A percentile compares a stretch with the other conserved stretches of the same genome.
phyloP scores from a whole-genome alignment of 2,888 invertebrate genomes.

The Polydrusus cervinus region DNA sequence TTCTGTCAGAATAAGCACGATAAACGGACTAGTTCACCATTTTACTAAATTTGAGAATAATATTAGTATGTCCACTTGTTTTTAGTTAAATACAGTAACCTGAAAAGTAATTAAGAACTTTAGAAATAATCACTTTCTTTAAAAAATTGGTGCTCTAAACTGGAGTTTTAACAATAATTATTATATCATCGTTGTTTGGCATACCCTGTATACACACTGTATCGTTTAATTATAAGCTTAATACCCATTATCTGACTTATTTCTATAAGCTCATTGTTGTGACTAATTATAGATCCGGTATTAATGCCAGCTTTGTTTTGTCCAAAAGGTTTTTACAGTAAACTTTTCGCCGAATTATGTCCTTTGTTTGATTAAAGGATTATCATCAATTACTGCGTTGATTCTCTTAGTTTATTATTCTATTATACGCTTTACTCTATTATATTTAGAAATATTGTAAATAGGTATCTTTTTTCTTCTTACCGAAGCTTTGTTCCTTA shows the following conservation, averaged over 20 bases:
- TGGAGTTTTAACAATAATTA: too few species aligned
- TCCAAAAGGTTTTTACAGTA: neutral
- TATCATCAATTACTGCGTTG: neutral
- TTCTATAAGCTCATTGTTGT: neutral
- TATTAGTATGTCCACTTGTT: too few species aligned
- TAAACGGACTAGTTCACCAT: too few species aligned
- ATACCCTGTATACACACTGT: too few species aligned
- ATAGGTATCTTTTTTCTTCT: conserved; percentile 4
- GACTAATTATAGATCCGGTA: neutral
- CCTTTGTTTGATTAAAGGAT: conserved; percentile 8
- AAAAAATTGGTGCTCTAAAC: too few species aligned
- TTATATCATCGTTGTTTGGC: too few species aligned
- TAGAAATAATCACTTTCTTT: too few species aligned
- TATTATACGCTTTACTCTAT: neutral
- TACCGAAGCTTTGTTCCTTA: neutral
- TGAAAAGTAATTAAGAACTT: too few species aligned
- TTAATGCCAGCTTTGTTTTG: neutral
- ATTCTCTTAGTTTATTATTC: neutral
- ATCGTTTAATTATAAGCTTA: neutral
- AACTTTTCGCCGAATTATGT: neutral
- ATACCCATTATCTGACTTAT: neutral
- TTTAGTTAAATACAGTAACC: too few species aligned
- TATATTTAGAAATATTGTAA: neutral
- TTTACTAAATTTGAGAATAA: too few species aligned
- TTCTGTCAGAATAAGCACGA: too few species aligned